These are phyloP conservation scores for Aleiodes sp. DNA, from an alignment of 1,140 invertebrate species.

Conservation along the genomic window DNA sequence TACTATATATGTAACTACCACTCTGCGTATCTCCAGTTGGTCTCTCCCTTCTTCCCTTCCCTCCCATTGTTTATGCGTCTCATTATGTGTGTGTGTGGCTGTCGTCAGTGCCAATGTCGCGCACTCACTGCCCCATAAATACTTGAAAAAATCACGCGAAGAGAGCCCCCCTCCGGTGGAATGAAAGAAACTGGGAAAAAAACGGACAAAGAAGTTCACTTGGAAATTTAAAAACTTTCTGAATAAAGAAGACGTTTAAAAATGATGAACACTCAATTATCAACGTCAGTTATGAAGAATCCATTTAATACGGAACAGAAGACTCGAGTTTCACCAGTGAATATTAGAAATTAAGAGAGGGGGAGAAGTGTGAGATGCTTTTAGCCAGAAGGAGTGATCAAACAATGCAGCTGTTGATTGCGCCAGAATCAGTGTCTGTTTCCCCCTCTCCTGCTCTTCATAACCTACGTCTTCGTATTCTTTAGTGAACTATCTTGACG, in stretches of 20 bases:
- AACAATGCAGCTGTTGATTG: constrained; percentile 28
- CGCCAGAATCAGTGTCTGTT: constrained; percentile 3
- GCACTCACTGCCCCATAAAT: neutral
- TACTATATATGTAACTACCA: constrained; percentile 30
- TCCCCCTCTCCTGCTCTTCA: too few relatives aligned
- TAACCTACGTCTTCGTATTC: too few relatives aligned
- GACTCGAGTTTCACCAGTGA: too few relatives aligned
- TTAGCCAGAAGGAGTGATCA: neutral
- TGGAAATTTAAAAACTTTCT: neutral
- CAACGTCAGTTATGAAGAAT: neutral
- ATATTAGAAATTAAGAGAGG: neutral
- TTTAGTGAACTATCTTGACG: neutral
- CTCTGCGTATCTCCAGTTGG: constrained; percentile 25
- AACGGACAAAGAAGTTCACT: too few relatives aligned
- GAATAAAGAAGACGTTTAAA: neutral
- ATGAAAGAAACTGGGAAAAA: too few relatives aligned
- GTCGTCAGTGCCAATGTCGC: constrained; percentile 40
- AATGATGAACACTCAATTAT: constrained; percentile 12
- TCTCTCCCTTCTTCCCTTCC: neutral
- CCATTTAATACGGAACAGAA: constrained; percentile 6
- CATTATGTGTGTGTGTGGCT: constrained; percentile 46
- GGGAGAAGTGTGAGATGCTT: constrained; percentile 6
- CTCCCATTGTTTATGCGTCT: constrained; percentile 50
- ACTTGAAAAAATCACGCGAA: neutral
- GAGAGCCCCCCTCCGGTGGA: too few relatives aligned